Evolutionary conservation across 2,797 vertebrate genomes (phyloP), one percentile per base, ranked within the genome.

Genomic region (Aplochiton taeniatus): DNA sequence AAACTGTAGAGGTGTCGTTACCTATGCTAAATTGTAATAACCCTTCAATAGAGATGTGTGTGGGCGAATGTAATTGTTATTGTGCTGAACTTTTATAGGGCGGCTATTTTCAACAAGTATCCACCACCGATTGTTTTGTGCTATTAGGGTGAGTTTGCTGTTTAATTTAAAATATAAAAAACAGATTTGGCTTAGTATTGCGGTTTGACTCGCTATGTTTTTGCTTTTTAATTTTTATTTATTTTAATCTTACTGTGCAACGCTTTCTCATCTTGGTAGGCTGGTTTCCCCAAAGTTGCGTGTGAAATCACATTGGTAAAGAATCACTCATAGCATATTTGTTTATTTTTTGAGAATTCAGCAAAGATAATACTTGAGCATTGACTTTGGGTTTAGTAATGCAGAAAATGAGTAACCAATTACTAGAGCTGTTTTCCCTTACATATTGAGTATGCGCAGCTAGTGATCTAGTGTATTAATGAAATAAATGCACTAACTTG

Each of bases 401-500:
- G 85, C 89, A 89, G 87, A 88, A 87, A 89, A 88, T 12, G 61
- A 89, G 84, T 85, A 91, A 90, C 77, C 74, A 87, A 92, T 92
- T 90, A 92, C 90, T 90, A 87, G 89, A 86, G 84, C 85, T 88
- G 77, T 86, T 82, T 83, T 83, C 66, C 76, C 75, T 85, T 82
- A 82, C 75, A 76, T 88, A 84, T 85, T 88, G 82, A 88, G 83
- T 90, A 88, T 89, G 89, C 92, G 91, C 90, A 91, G 91, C 89
- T 92, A 90, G 92, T 90, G 88, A 86, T 92, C 88, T 91, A 91
- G 90, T 85, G 81, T 89, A n/a, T n/a, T n/a, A 89, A 92, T 91
- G 79, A 89, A 87, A 89, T 75, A 90, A 89, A 92, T 93, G 91
- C 91, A 93, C 92, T 92, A 92, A 92, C 87, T 88, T 92, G 79